Percentiles rank a stretch among this genome's conserved stretches.
Conservation (phyloP, 2,797 vertebrate genomes). For the Halcyon badia region DNA sequence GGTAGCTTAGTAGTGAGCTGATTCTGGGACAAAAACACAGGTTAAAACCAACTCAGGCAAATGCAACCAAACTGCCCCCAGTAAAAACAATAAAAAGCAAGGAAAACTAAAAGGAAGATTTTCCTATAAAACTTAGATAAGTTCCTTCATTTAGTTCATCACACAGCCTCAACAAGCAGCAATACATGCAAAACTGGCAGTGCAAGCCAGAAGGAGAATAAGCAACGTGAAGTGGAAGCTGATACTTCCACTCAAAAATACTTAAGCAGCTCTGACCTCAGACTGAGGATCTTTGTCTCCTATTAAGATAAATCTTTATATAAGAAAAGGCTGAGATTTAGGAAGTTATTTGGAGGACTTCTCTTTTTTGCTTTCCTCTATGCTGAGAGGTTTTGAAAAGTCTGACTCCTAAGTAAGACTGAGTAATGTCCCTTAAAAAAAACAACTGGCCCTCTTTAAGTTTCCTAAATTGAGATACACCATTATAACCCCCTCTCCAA, state of each 20-base stretch:
- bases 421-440: background rate
- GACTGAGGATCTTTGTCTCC: background rate
- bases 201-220: background rate
- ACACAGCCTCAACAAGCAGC: background rate
- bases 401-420: background rate
- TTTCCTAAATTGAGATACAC: background rate
- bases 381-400: background rate
- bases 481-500: background rate
- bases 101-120: background rate
- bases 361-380: background rate
- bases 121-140: background rate
- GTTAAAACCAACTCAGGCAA: background rate
- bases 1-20: background rate
- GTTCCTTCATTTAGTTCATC: background rate
- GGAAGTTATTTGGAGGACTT: background rate
- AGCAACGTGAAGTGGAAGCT: background rate
- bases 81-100: background rate
- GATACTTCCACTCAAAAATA: background rate
- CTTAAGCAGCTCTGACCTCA: background rate
- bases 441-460: background rate
- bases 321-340: background rate
- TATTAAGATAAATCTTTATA: background rate
- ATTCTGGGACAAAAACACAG: background rate
- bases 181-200: background rate
- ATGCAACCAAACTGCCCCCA: background rate